Percentiles rank a stretch among this genome's conserved stretches.
Evolutionary conservation across 2,888 invertebrate species (phyloP).

Genomic region (Cheilosia vernalis): DNA sequence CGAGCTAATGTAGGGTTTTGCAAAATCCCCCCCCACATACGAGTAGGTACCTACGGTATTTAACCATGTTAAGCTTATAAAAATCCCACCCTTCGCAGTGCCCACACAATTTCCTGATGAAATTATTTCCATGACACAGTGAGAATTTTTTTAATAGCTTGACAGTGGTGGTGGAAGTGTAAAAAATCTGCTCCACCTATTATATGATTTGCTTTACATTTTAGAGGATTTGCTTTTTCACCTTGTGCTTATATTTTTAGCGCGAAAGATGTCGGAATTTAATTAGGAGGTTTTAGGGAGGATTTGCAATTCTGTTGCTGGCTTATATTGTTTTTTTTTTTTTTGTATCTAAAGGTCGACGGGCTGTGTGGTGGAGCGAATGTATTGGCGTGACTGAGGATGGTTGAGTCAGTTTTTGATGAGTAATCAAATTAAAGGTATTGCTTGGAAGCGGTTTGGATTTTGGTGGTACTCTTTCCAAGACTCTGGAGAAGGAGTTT

Average conservation of each 20-base stretch:
- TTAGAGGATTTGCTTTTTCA: constrained; percentile 25
- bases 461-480: too few relatives aligned
- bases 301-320: constrained; percentile 1
- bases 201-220: constrained; percentile 33
- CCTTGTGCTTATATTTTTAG: not conserved
- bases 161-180: not conserved
- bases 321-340: not conserved
- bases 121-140: constrained; percentile 19
- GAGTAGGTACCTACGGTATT: not conserved
- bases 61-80: constrained; percentile 30
- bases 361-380: not conserved
- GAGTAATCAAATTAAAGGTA: too few relatives aligned
- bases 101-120: not conserved
- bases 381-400: too few relatives aligned
- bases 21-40: not conserved
- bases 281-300: not conserved
- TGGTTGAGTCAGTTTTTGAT: too few relatives aligned
- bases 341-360: not conserved
- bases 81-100: constrained; percentile 7
- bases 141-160: not conserved
- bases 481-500: too few relatives aligned
- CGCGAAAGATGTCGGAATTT: constrained; percentile 5
- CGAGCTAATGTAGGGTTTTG: constrained; percentile 33
- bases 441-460: too few relatives aligned
- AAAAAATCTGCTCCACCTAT: constrained; percentile 5